Evolutionary conservation across 2,888 invertebrate genomes (phyloP), one percentile per base, ranked within the genome.

Genomic region (Altica lythri): DNA sequence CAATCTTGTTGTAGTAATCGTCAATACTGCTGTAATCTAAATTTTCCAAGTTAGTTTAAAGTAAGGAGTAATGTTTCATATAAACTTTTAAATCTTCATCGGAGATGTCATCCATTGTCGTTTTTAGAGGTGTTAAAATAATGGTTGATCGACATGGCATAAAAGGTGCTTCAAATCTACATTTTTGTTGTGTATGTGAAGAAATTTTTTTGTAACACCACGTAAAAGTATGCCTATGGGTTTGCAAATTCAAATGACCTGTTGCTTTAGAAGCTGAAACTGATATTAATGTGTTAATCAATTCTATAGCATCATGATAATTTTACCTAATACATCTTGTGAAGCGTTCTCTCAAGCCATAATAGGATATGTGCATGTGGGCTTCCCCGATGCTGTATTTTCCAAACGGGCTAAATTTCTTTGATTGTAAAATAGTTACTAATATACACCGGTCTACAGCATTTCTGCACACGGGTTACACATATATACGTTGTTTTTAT

Each of bases 281-380:
- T 6, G 68, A 66, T 27, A 66, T 57, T 22, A 70, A 47, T 45
- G 10, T 6, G 57, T 73, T 65, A 10, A 72, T 66, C 5, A 70
- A 35, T 19, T 44, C 10, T 3, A 71, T 64, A 10, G 64, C 61
- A 43, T 62, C 19, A 8, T 5, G 4, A 5, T 27, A 9, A 9
- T 29, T 12, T n/a, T n/a, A n/a, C 5, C 10, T 27, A 35, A 55
- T n/a, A 55, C 54, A 65, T 37, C 40, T 57, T 44, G 58, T 44
- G 5, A 2, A 70, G 71, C 35, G 48, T 63, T 63, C 74, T 69
- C 1, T 73, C 63, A 12, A 75, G 61, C 75, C 75, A 76, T 69
- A 64, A 57, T 25, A 65, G 44, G 10, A 61, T 58, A 46, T 65
- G 67, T 27, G 49, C 51, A 35, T 68, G 73, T 10, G 72, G 70